Evolutionary conservation across 2,113 vertebrate species (phyloP), one percentile per base, ranked within the genome.

Genomic region (Perca flavescens): DNA sequence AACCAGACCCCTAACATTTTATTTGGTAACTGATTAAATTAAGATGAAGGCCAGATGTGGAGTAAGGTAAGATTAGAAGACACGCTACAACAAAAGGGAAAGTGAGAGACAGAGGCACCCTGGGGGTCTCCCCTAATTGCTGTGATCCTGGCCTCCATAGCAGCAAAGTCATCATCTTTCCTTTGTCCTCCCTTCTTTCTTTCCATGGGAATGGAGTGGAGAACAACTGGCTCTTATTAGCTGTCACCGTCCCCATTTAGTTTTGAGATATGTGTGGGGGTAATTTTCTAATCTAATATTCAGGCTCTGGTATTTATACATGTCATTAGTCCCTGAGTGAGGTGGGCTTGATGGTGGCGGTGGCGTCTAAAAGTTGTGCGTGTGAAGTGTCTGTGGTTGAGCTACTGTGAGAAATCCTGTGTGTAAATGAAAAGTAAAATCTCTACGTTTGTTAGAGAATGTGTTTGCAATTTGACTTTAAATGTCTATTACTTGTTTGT

Each of bases 171-270:
- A 66, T 81, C 62, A 56, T 81, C 66, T 50, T 80, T 80, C 49
- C 74, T 86, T 84, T 75, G 68, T 83, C 75, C n/a, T 61, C 49
- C 77, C 43, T 63, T 53, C 60, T 64, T 73, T 82, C 66, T 83
- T 88, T 80, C 77, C 77, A 75, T 70, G 79, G 73, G 57, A 86
- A 88, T 40, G 58, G 16, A 68, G 56, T 13, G 68, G 50, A 84
- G 75, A 76, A 89, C 88, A 91, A 92, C 90, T 94, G 93, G 78
- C 84, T 90, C 88, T 76, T 81, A 82, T 92, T 92, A 94, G 64
- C 79, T 60, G 40, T 83, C 82, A 49, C 72, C 40, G 81, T 86
- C 76, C 57, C 72, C 71, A 65, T 79, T 89, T 83, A 85, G 79
- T 67, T 88, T 83, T 77, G 28, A 89, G 61, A 91, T 85, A 88